These are phyloP conservation scores for Sylvilagus bachmani DNA, from an alignment of 2,113 vertebrate genomes.

Conservation along the genomic window DNA sequence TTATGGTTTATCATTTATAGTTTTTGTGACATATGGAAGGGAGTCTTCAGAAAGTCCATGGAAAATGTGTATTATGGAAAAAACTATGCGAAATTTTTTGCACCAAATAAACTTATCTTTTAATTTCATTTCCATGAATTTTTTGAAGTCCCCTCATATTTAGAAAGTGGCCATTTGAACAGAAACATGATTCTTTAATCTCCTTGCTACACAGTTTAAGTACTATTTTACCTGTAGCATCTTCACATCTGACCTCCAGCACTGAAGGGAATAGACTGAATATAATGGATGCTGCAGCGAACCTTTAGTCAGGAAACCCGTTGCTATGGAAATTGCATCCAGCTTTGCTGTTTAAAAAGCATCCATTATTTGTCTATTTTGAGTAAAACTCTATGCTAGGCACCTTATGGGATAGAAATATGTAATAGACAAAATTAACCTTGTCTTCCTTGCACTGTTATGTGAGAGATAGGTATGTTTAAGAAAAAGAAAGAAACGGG, in stretches of 20 bases:
- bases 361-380: conserved; percentile 46
- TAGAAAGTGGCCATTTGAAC: background rate
- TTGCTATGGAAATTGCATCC: conserved; percentile 73
- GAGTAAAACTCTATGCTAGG: conserved; percentile 56
- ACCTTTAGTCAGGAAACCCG: conserved; percentile 41
- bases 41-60: no score
- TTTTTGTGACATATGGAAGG: conserved; percentile 11
- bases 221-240: conserved; percentile 29
- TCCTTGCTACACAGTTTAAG: conserved; percentile 25
- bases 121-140: no score
- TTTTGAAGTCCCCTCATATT: background rate
- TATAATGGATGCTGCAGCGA: conserved; percentile 49
- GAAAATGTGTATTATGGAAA: no score
- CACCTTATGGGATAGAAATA: conserved; percentile 41
- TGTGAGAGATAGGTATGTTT: background rate
- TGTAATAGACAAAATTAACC: background rate
- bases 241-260: conserved; percentile 50
- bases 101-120: no score
- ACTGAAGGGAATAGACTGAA: conserved; percentile 10
- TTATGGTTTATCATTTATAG: background rate
- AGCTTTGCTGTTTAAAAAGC: conserved; percentile 53
- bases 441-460: background rate
- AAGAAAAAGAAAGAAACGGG: background rate
- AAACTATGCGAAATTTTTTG: no score
- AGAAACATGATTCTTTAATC: background rate